Percentiles rank a stretch among this genome's conserved stretches.
Evolutionary conservation across 2,888 invertebrate species (phyloP).

Genomic region (Heteromyza rotundicornis): DNA sequence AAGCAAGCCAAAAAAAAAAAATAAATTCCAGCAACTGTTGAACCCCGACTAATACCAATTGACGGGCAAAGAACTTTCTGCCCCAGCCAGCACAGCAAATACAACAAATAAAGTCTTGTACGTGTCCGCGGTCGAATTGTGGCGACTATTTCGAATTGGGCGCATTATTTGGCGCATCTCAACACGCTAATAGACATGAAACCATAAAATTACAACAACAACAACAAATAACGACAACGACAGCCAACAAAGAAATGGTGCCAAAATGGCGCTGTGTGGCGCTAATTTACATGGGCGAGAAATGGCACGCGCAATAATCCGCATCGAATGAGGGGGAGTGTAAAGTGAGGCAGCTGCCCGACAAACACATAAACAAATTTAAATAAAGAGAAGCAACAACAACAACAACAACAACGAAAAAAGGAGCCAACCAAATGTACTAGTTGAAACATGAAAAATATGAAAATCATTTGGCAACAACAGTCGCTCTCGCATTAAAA

Average conservation of each 20-base stretch:
- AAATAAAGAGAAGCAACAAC: constrained; percentile 11
- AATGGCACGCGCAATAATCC: constrained; percentile 17
- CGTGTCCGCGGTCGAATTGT: neutral
- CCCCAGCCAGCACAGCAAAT: too few relatives aligned
- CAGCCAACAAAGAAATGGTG: constrained; percentile 23
- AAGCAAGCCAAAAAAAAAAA: too few relatives aligned
- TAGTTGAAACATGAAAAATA: constrained; percentile 23
- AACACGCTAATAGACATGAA: neutral
- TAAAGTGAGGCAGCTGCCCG: too few relatives aligned
- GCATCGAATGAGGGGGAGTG: neutral
- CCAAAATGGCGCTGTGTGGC: constrained; percentile 11
- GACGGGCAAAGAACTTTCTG: too few relatives aligned
- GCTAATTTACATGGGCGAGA: constrained; percentile 18
- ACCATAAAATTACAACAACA: constrained; percentile 8
- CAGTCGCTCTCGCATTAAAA: constrained; percentile 16
- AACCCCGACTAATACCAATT: too few relatives aligned
- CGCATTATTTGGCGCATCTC: neutral
- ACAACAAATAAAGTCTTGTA: neutral
- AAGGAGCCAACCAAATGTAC: constrained; percentile 18
- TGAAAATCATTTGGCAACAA: constrained; percentile 35
- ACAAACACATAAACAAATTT: constrained; percentile 21
- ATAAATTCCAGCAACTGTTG: too few relatives aligned
- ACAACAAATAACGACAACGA: constrained; percentile 12
- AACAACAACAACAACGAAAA: constrained; percentile 9
- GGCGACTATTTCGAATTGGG: neutral